phyloP scores from a whole-genome alignment of 2,797 vertebrate species.

The Halcyon chelicuti region DNA sequence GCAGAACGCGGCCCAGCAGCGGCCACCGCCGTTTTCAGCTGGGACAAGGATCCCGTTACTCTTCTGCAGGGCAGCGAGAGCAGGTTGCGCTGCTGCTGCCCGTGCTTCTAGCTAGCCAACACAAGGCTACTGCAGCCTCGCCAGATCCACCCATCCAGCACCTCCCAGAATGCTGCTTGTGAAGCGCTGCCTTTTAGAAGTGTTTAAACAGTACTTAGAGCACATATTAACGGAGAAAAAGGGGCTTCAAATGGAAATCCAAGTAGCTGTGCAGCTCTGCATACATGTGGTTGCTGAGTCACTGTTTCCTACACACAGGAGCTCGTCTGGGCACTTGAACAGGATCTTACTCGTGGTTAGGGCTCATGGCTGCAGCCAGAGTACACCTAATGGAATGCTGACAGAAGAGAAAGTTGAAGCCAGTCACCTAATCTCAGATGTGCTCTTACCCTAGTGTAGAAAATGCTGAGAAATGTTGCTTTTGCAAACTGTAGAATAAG shows the following conservation, averaged over 20 bases:
- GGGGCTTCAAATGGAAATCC: background rate
- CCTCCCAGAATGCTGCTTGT: rapidly evolving
- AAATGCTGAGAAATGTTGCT: too few relatives aligned
- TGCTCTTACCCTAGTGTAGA: background rate
- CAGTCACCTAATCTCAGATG: background rate
- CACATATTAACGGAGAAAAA: background rate
- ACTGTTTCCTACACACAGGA: background rate
- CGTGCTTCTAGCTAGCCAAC: background rate
- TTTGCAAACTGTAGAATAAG: too few relatives aligned
- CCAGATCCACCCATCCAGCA: background rate
- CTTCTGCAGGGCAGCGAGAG: background rate
- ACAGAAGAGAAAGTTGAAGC: background rate
- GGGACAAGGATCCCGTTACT: too few relatives aligned
- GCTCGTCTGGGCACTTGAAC: background rate
- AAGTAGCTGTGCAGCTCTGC: background rate
- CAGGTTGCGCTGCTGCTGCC: background rate
- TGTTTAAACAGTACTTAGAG: background rate
- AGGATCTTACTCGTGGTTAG: background rate
- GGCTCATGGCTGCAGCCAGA: background rate
- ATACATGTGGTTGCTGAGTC: background rate
- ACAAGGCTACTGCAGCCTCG: background rate
- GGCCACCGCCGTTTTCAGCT: rapidly evolving
- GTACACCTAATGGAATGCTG: background rate
- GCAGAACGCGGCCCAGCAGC: rapidly evolving
- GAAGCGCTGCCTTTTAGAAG: background rate